Conservation (phyloP, 2,113 vertebrate species). For the Eublepharis macularius region DNA sequence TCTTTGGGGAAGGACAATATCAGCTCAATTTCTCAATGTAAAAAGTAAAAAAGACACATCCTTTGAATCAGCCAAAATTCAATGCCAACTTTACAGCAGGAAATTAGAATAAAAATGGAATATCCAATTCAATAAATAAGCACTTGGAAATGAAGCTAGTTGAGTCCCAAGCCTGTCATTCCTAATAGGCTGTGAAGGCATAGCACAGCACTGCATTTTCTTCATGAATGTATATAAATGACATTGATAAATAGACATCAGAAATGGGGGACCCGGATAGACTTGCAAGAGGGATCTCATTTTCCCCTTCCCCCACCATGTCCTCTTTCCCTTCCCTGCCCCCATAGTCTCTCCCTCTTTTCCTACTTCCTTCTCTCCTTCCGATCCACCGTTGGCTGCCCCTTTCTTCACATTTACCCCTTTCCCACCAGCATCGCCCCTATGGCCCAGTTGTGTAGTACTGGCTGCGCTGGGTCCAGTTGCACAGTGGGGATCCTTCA, state of each 20-base stretch:
- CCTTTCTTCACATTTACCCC: too few species aligned
- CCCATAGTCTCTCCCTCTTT: too few species aligned
- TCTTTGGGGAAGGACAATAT: slow-evolving; percentile 27
- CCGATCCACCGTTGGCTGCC: too few species aligned
- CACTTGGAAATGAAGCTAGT: background rate
- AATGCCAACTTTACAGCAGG: slow-evolving; percentile 5
- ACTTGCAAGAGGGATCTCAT: too few species aligned
- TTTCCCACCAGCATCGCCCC: too few species aligned
- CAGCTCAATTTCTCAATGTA: slow-evolving; percentile 27
- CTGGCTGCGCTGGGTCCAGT: too few species aligned
- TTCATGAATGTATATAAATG: background rate
- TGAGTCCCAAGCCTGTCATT: slow-evolving; percentile 1
- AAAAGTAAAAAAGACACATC: slow-evolving; percentile 5
- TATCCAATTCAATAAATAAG: slow-evolving; percentile 22
- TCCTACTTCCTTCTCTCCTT: too few species aligned
- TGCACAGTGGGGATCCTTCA: too few species aligned
- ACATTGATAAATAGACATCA: background rate
- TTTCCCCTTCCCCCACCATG: too few species aligned
- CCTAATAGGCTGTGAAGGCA: background rate
- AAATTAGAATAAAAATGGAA: slow-evolving; percentile 31
- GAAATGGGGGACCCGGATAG: too few species aligned
- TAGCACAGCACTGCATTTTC: background rate
- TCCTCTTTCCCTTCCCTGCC: background rate
- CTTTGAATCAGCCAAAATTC: background rate
- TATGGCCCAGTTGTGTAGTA: too few species aligned